These are phyloP conservation scores for Laterallus jamaicensis DNA, from an alignment of 2,113 vertebrate species.

Conservation along the genomic window DNA sequence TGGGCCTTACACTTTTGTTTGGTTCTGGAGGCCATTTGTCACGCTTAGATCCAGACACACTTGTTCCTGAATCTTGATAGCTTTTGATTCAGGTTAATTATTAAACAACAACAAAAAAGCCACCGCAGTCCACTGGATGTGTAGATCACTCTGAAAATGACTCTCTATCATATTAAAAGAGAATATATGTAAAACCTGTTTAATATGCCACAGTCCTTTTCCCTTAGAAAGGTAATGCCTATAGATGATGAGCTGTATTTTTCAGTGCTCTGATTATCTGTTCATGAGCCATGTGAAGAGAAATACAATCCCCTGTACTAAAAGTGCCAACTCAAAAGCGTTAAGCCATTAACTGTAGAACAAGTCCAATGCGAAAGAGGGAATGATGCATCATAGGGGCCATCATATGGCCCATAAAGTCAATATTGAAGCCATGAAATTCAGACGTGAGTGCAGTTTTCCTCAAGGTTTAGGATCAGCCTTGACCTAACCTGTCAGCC, in stretches of 20 bases:
- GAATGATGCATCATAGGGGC: neutral
- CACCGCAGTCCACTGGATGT: neutral
- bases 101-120: neutral
- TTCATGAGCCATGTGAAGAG: neutral
- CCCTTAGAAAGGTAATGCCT: neutral
- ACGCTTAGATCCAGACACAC: neutral
- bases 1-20: neutral
- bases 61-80: neutral
- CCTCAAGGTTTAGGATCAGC: neutral
- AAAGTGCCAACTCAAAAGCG: neutral
- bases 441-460: neutral
- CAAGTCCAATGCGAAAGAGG: neutral
- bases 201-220: neutral
- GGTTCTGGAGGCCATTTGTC: neutral
- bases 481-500: neutral
- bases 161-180: neutral
- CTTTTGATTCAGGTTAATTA: neutral
- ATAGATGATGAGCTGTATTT: neutral
- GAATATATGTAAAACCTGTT: neutral
- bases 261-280: neutral
- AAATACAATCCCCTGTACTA: neutral
- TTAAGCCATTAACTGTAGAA: slow-evolving; percentile 23
- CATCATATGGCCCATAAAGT: slow-evolving; percentile 41
- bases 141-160: neutral
- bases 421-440: slow-evolving; percentile 21